Conservation (phyloP, 2,113 vertebrate genomes). For the Seriola dumerili region DNA sequence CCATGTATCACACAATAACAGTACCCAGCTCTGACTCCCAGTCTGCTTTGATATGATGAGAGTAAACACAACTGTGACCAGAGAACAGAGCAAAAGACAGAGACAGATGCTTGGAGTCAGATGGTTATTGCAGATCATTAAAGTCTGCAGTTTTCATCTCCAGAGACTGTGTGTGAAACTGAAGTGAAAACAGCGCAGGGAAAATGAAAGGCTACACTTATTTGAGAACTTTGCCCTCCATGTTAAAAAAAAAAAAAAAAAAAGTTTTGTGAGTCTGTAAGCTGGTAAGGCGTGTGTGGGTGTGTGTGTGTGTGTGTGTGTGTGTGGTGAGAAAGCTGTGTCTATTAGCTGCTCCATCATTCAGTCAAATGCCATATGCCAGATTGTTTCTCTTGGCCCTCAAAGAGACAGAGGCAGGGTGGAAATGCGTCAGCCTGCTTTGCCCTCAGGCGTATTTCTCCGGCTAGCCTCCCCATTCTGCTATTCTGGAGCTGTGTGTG, state of each 20-base stretch:
- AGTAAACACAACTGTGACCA: not conserved
- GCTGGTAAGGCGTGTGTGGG: constrained; percentile 15
- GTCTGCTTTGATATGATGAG: not conserved
- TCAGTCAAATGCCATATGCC: constrained; percentile 72
- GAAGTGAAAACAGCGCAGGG: not conserved
- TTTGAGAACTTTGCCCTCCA: constrained; percentile 23
- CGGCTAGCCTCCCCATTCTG: constrained; percentile 44
- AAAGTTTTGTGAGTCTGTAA: not conserved
- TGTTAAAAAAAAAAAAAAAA: not conserved
- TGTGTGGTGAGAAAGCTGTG: constrained; percentile 55
- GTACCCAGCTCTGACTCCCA: not conserved
- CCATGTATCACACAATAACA: not conserved
- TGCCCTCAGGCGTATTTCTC: constrained; percentile 55
- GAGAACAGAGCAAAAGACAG: not conserved
- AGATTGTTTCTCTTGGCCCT: constrained; percentile 80
- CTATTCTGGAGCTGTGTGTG: not conserved
- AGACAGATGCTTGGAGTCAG: constrained; percentile 27
- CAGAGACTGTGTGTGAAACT: constrained; percentile 1
- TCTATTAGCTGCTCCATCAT: constrained; percentile 62
- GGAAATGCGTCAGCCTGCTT: constrained; percentile 61
- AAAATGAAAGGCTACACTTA: constrained; percentile 3
- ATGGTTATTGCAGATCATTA: not conserved
- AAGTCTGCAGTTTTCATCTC: not conserved
- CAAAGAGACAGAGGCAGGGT: constrained; percentile 58
- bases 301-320: constrained; percentile 24